phyloP scores from a whole-genome alignment of 2,113 vertebrate genomes.

The Turdus rufiventris region DNA sequence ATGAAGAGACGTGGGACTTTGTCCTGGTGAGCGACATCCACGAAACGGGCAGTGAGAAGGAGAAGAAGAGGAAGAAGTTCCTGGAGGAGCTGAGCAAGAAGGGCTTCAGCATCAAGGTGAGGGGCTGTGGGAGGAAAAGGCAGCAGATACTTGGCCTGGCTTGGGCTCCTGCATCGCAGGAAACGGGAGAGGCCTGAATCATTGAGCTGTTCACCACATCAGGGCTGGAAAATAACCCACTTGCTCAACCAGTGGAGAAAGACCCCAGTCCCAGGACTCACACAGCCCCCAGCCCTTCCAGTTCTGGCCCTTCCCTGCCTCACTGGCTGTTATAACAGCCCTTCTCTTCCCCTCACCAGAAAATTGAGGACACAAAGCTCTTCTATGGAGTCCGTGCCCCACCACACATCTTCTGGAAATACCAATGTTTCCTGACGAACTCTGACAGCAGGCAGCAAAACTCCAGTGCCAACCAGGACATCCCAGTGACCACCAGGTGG shows the following conservation, averaged over 20 bases:
- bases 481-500: slow-evolving; percentile 72
- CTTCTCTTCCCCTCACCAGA: slow-evolving; percentile 55
- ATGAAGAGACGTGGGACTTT: slow-evolving; percentile 74
- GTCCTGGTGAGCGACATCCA: slow-evolving; percentile 76
- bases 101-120: slow-evolving; percentile 78
- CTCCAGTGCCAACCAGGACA: neutral
- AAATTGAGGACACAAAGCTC: slow-evolving; percentile 65
- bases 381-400: slow-evolving; percentile 83
- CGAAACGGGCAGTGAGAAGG: neutral
- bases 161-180: neutral
- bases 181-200: neutral
- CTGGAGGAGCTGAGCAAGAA: slow-evolving; percentile 71
- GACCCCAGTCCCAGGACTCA: neutral
- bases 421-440: slow-evolving; percentile 77
- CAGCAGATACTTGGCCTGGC: neutral
- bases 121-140: neutral
- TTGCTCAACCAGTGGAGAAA: neutral
- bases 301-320: neutral
- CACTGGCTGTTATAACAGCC: neutral
- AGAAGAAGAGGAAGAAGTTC: slow-evolving; percentile 73
- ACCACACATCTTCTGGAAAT: slow-evolving; percentile 70
- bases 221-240: neutral
- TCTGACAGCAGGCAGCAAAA: slow-evolving; percentile 26
- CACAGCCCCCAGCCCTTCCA: neutral
- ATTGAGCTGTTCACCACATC: fast-evolving